Evolutionary conservation across 2,797 vertebrate genomes (phyloP).

Genomic region (Characodon lateralis): DNA sequence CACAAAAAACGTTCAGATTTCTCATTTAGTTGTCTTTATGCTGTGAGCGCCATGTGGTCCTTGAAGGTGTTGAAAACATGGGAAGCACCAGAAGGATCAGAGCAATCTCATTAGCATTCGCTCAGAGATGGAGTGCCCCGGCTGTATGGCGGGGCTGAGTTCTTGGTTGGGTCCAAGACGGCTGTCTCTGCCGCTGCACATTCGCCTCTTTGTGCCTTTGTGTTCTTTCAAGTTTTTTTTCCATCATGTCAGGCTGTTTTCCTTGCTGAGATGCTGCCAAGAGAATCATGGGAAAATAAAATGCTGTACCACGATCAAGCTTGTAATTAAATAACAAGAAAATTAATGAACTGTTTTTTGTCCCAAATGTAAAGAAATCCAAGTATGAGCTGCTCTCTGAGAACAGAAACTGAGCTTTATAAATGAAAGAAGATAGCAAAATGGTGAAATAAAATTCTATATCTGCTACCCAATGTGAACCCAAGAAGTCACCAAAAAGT

Average conservation of each 20-base stretch:
- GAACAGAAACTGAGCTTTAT: background rate
- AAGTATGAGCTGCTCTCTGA: background rate
- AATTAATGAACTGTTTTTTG: background rate
- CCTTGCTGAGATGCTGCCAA: slow-evolving; percentile 85
- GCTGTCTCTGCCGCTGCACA: slow-evolving; percentile 87
- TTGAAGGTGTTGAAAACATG: slow-evolving; percentile 99
- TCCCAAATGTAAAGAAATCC: background rate
- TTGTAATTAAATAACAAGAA: slow-evolving; percentile 11
- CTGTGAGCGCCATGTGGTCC: slow-evolving; percentile 97
- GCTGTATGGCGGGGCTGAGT: slow-evolving; percentile 80
- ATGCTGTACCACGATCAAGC: slow-evolving; percentile 29
- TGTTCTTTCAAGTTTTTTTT: slow-evolving; percentile 85
- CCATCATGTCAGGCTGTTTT: slow-evolving; percentile 84
- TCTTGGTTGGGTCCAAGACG: slow-evolving; percentile 65
- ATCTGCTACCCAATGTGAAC: too few species aligned
- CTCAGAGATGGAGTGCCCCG: slow-evolving; percentile 95
- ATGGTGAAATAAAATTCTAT: background rate
- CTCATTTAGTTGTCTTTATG: slow-evolving; percentile 99
- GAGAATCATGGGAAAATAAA: slow-evolving; percentile 90
- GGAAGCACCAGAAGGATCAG: slow-evolving; percentile 98
- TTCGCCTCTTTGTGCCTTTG: slow-evolving; percentile 96
- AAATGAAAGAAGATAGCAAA: background rate
- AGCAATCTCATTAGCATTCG: slow-evolving; percentile 90
- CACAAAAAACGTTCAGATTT: slow-evolving; percentile 95
- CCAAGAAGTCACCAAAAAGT: too few species aligned